Evolutionary conservation across 1,140 invertebrate genomes (phyloP), one percentile per base, ranked within the genome.

Genomic region (Phymastichus coffea): DNA sequence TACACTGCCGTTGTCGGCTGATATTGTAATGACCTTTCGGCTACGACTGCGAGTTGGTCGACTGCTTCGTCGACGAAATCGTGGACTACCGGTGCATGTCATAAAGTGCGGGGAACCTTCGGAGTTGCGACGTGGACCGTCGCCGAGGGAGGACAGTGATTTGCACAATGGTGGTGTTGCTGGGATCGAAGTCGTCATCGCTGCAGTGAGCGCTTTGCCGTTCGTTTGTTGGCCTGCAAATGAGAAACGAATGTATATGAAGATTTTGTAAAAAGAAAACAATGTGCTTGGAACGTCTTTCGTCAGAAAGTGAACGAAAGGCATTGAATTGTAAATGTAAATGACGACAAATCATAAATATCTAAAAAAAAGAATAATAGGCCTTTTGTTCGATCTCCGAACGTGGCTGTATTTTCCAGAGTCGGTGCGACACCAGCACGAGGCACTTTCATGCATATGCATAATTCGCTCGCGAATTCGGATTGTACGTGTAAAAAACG

Each of bases 61-160:
- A 9, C 49, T 46, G 49, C 41, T 46, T 6, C 49, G 40, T 19
- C 69, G 69, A 1, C 67, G 68, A 51, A 78, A 78, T 40, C 69
- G 70, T 4, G 78, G 73, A 61, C 74, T 79, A 10, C 71, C 72
- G 1, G 70, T 55, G 63, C 73, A 80, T 4, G 70, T 77, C 68
- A 78, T 73, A 49, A 78, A 79, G 38, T 77, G 74, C 2, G 71
- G 74, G 14, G 78, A 78, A 9, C 76, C 76, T 0, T 80, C 78
- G 7, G 77, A 77, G 33, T 79, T 79, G 17, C 78, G 70, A 19
- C 76, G 66, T 0, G 70, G 68, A 4, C 70, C 68, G 0, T 30
- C 30, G 15, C 52, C 17, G 20, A 17, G 17, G 47, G 19, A 22
- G 40, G 46, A 33, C 28, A 57, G 43, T 15, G 22, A 37, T 10